A percentile compares a stretch with the other conserved stretches of the same genome.
phyloP scores from a whole-genome alignment of 2,113 vertebrate species.

The Catharus bicknelli region DNA sequence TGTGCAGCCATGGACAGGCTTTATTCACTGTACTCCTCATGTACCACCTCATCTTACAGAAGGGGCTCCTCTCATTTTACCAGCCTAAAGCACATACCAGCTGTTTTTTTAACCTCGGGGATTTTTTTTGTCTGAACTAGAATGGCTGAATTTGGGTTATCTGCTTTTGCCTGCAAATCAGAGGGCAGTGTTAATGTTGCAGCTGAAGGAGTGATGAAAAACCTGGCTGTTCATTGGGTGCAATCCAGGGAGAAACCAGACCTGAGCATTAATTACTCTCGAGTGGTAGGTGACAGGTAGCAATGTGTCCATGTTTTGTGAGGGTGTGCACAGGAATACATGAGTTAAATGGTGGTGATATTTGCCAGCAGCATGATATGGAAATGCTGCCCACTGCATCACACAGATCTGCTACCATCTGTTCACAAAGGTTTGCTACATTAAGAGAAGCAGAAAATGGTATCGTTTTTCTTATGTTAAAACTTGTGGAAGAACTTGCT shows the following conservation, averaged over 20 bases:
- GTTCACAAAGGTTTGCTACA: slow-evolving; percentile 21
- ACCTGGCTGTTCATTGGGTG: neutral
- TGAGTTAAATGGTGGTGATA: neutral
- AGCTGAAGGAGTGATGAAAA: neutral
- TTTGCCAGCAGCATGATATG: slow-evolving; percentile 38
- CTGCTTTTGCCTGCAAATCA: neutral
- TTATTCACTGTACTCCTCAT: neutral
- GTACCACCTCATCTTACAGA: neutral
- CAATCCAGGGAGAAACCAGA: neutral
- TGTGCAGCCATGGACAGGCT: neutral
- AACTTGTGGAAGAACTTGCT: neutral
- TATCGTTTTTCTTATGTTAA: neutral
- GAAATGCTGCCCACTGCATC: slow-evolving; percentile 56
- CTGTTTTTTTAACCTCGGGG: neutral
- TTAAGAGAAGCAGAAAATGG: neutral
- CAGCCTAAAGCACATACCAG: neutral
- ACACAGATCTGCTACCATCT: slow-evolving; percentile 42
- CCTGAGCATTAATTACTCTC: neutral
- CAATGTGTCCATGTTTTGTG: neutral
- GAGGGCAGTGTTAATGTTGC: neutral
- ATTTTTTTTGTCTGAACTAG: neutral
- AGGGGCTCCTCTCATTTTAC: neutral
- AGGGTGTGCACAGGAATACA: neutral
- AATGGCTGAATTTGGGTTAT: neutral
- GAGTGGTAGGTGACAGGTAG: neutral